Conservation (phyloP, 2,888 invertebrate species). For the Calameuta filiformis region DNA sequence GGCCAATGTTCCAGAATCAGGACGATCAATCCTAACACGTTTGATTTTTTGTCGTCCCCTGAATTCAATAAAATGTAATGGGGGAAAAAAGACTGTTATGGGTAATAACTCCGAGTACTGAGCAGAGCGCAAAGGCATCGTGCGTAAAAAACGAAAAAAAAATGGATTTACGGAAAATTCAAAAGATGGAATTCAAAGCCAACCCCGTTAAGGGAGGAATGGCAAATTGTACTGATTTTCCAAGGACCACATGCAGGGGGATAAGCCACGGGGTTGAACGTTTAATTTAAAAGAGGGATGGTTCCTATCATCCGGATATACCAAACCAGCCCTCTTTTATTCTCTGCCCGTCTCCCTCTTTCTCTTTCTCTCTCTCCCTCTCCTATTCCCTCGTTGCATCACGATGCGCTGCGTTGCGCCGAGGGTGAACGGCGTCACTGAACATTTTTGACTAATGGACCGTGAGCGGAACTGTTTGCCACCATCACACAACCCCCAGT, state of each 20-base stretch:
- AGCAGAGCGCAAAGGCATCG: too few species aligned
- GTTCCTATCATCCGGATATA: background rate
- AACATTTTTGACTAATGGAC: conserved; percentile 59
- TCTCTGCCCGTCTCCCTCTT: background rate
- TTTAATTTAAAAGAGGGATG: background rate
- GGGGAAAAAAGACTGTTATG: too few species aligned
- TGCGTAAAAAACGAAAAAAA: background rate
- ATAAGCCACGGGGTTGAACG: background rate
- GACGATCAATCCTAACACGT: too few species aligned
- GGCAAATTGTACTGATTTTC: background rate
- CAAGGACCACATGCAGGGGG: background rate
- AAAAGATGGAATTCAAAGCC: background rate
- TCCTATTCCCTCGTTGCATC: conserved; percentile 20
- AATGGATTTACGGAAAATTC: background rate
- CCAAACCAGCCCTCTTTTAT: background rate
- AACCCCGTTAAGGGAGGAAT: background rate
- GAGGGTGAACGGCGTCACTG: conserved; percentile 34
- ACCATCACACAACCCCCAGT: conserved; percentile 48
- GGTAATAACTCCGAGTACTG: too few species aligned
- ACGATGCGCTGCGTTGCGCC: conserved; percentile 17
- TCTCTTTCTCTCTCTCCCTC: background rate
- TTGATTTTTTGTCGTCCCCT: too few species aligned
- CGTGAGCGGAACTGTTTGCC: conserved; percentile 56
- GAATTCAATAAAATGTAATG: too few species aligned
- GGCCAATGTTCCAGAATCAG: too few species aligned